These are phyloP conservation scores for Tachina grossa DNA, from an alignment of 2,888 invertebrate species.

Conservation along the genomic window DNA sequence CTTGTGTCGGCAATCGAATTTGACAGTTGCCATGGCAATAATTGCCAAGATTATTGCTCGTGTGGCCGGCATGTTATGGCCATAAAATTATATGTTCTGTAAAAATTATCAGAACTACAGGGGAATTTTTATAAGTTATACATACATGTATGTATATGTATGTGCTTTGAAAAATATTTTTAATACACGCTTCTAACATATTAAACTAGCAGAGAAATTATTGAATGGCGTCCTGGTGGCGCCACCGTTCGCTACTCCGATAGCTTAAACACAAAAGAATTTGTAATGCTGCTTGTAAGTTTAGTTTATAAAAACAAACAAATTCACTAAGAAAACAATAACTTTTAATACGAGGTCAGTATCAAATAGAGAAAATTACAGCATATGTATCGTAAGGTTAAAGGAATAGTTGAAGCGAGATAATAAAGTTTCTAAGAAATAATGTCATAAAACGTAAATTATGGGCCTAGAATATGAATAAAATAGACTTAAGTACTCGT, in stretches of 20 bases:
- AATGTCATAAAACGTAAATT: too few species aligned
- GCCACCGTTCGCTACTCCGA: conserved; percentile 27
- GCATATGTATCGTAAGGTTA: too few species aligned
- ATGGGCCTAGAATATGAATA: too few species aligned
- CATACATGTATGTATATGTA: neutral
- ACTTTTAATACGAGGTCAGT: conserved; percentile 1
- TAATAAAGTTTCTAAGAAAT: too few species aligned
- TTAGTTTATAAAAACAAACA: conserved; percentile 11
- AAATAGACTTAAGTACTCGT: too few species aligned
- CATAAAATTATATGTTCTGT: too few species aligned
- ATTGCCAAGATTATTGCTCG: too few species aligned
- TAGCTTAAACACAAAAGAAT: conserved; percentile 19
- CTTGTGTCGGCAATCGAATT: too few species aligned
- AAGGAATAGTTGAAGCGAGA: too few species aligned
- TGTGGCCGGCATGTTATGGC: too few species aligned
- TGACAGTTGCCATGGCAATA: too few species aligned
- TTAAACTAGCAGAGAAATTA: conserved; percentile 10
- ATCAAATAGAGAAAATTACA: neutral
- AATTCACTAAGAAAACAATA: conserved; percentile 23
- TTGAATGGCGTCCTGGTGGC: conserved; percentile 55
- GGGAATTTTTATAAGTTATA: neutral
- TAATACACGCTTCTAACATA: neutral
- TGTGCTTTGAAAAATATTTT: too few species aligned
- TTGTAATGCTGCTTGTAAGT: neutral
- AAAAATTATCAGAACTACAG: neutral